A percentile compares a stretch with the other conserved stretches of the same genome.
phyloP scores from a whole-genome alignment of 2,888 invertebrate genomes.

The Plemyria rubiginata region DNA sequence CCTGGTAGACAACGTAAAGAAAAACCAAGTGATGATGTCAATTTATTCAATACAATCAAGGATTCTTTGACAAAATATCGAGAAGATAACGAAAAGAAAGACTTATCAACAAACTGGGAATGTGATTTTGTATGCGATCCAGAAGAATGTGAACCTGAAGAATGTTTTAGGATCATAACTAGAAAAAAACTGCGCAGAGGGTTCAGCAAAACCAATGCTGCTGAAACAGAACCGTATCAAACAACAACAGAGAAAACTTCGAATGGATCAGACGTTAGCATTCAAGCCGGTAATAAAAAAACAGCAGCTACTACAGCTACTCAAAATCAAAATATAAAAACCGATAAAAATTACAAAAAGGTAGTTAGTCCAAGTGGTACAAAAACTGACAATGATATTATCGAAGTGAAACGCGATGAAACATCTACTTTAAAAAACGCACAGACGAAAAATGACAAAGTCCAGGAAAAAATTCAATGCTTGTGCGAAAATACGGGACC shows the following conservation, averaged over 20 bases:
- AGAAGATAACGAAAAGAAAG: conserved; percentile 45
- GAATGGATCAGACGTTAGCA: conserved; percentile 6
- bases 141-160: conserved; percentile 49
- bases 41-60: conserved; percentile 38
- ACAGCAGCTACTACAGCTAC: conserved; percentile 11
- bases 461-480: conserved; percentile 1
- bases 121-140: conserved; percentile 50
- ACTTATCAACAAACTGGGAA: conserved; percentile 45
- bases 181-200: conserved; percentile 20
- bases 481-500: conserved; percentile 6
- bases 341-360: conserved; percentile 7
- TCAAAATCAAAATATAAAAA: conserved; percentile 8
- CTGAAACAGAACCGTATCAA: conserved; percentile 1
- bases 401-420: neutral
- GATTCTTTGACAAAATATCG: conserved; percentile 53
- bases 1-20: neutral
- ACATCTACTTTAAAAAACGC: conserved; percentile 8
- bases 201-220: neutral
- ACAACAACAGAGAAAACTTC: conserved; percentile 8
- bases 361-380: neutral
- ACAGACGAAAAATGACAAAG: conserved; percentile 19
- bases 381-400: conserved; percentile 2
- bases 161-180: conserved; percentile 49
- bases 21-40: conserved; percentile 4
- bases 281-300: conserved; percentile 21